A percentile compares a stretch with the other conserved stretches of the same genome.
Evolutionary conservation across 2,888 invertebrate species (phyloP).

Genomic region (Brachyptera risi): DNA sequence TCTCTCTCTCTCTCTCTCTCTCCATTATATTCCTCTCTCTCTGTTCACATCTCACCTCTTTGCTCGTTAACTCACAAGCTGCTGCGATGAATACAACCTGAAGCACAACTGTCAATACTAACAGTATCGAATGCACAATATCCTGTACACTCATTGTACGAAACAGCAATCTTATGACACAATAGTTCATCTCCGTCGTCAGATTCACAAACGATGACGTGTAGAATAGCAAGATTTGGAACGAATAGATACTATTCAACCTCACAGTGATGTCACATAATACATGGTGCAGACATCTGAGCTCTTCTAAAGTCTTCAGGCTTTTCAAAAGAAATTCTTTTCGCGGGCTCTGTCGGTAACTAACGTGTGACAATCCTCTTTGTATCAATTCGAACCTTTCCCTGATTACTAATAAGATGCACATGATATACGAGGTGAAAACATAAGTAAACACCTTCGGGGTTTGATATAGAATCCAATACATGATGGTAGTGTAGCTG

Average conservation of each 20-base stretch:
- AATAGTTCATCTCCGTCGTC: constrained; percentile 4
- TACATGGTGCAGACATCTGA: background rate
- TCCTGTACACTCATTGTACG: background rate
- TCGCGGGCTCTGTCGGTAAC: too few species aligned
- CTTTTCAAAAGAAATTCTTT: too few species aligned
- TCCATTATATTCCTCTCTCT: too few species aligned
- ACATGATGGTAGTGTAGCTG: background rate
- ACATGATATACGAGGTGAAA: background rate
- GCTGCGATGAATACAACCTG: background rate
- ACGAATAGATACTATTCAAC: background rate
- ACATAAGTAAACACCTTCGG: background rate
- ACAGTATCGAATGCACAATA: background rate
- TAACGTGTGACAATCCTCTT: too few species aligned
- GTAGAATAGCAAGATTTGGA: background rate
- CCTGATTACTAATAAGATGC: background rate
- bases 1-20: too few species aligned
- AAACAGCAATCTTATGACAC: background rate
- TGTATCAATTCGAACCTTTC: background rate
- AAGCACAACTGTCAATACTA: background rate
- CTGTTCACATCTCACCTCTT: too few species aligned
- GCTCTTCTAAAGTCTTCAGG: too few species aligned
- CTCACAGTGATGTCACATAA: background rate
- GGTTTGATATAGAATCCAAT: background rate
- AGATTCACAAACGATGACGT: background rate
- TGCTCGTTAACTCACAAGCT: background rate